Percentiles rank a stretch among this genome's conserved stretches.
These are phyloP conservation scores for Galeopsomyia nigrocyanea DNA, from an alignment of 2,888 invertebrate species.

Conservation along the genomic window DNA sequence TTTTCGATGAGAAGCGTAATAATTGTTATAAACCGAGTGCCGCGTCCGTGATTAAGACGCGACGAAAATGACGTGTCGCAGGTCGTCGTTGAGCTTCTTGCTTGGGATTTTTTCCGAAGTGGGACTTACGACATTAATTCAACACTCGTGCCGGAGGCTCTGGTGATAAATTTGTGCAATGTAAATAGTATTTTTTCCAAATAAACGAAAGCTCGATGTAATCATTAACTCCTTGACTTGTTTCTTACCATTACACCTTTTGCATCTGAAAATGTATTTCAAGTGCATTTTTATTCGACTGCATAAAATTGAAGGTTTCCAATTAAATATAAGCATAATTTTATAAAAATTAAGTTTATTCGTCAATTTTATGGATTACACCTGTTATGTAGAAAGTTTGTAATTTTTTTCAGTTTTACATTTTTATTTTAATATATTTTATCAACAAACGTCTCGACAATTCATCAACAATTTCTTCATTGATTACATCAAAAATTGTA, in stretches of 20 bases:
- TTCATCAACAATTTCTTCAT: constrained; percentile 4
- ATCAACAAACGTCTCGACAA: constrained; percentile 30
- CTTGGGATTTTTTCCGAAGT: constrained; percentile 11
- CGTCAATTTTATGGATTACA: constrained; percentile 65
- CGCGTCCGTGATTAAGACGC: constrained; percentile 28
- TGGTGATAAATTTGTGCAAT: constrained; percentile 62
- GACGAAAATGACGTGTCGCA: constrained; percentile 42
- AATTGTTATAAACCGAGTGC: constrained; percentile 33
- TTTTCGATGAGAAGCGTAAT: constrained; percentile 44
- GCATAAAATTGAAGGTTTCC: constrained; percentile 2
- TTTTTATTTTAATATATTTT: constrained; percentile 27
- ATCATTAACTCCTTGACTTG: constrained; percentile 31
- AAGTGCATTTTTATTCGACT: too few relatives aligned
- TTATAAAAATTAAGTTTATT: constrained; percentile 67
- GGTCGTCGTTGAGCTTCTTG: constrained; percentile 36
- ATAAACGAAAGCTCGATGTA: constrained; percentile 57
- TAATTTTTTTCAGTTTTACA: constrained; percentile 49
- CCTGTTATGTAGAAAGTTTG: constrained; percentile 65
- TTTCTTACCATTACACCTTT: not conserved
- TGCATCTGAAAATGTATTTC: too few relatives aligned
- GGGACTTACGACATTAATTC: constrained; percentile 6
- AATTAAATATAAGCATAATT: constrained; percentile 34
- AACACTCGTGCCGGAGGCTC: constrained; percentile 49
- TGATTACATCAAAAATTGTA: too few relatives aligned
- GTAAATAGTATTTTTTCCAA: constrained; percentile 66